Evolutionary conservation across 2,113 vertebrate species (phyloP), one percentile per base, ranked within the genome.

Genomic region (Chlamydotis undulata): DNA sequence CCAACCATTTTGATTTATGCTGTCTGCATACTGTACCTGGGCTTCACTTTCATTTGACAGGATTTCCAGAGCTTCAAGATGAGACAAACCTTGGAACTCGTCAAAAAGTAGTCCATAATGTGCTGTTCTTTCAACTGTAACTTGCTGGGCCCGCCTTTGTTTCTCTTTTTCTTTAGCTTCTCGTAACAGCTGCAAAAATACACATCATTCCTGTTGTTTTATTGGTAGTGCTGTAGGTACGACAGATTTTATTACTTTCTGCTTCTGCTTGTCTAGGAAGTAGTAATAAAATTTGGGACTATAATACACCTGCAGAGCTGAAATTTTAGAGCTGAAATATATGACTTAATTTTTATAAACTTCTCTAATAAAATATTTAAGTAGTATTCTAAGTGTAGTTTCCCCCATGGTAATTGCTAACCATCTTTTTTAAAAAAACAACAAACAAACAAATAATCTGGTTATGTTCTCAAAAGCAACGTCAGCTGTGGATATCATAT

Each of bases 161-260:
- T 99, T 99, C 93, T 99, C 99, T 93, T 98, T 99, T 96, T 99
- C 99, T 97, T 99, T 99, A 76, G 99, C 99, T 98, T 99, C 99
- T 91, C 99, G 97, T 86, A 99, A 90, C 97, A 99, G 98, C 99
- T 99, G 97, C 77, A 93, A 94, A 96, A 91, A 97, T 22, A 97
- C 6, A 92, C 41, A 93, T 55, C 0, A 87, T 79, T 78, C 26
- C 33, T 80, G 39, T 76, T 84, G 67, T 43, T 93, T 92, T 83
- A 92, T 19, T 86, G 53, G 74, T 55, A 71, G 28, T 23, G 22
- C 41, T 88, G 24, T 47, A 91, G 63, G 52, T 43, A 60, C 57
- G 78, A 86, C 75, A 89, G 81, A 74, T 89, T 93, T 57, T 73
- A 56, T 78, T 81, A 80, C 31, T 45, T 41, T 93, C 63, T 84